Percentiles rank a stretch among this genome's conserved stretches.
Conservation (phyloP, 2,113 vertebrate species). For the Isurus oxyrinchus region DNA sequence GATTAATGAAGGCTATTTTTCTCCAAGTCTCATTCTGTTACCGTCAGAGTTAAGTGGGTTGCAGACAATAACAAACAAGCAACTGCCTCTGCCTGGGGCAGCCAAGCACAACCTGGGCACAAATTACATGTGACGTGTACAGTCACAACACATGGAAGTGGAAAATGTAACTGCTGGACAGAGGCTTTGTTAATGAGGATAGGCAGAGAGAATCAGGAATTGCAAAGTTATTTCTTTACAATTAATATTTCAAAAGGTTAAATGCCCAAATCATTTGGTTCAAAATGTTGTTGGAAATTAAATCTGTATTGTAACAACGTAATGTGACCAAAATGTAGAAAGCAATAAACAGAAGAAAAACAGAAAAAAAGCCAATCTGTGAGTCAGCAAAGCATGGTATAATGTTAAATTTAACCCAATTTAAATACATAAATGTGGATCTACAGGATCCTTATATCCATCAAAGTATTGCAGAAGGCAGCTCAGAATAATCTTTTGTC, state of each 20-base stretch:
- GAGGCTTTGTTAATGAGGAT: background rate
- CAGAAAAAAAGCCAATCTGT: background rate
- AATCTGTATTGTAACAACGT: background rate
- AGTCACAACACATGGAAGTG: constrained; percentile 35
- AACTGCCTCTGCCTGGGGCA: constrained; percentile 28
- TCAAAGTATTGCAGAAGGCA: background rate
- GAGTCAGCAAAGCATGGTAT: background rate
- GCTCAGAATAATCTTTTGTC: background rate
- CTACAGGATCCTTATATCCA: background rate
- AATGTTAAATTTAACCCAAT: constrained; percentile 8
- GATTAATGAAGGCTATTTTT: constrained; percentile 38
- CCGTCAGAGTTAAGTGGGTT: constrained; percentile 35
- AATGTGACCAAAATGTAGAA: background rate
- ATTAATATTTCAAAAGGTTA: background rate
- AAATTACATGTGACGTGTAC: constrained; percentile 24
- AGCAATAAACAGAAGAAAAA: background rate
- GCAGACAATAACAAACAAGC: constrained; percentile 32
- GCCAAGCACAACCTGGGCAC: constrained; percentile 36
- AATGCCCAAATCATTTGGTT: background rate
- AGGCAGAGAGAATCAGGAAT: background rate
- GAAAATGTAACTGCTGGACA: constrained; percentile 20
- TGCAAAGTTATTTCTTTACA: background rate
- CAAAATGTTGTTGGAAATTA: background rate
- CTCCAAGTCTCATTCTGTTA: constrained; percentile 36
- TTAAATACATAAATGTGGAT: background rate